These are phyloP conservation scores for Anoura caudifer DNA, from an alignment of 2,113 vertebrate species.

Conservation along the genomic window DNA sequence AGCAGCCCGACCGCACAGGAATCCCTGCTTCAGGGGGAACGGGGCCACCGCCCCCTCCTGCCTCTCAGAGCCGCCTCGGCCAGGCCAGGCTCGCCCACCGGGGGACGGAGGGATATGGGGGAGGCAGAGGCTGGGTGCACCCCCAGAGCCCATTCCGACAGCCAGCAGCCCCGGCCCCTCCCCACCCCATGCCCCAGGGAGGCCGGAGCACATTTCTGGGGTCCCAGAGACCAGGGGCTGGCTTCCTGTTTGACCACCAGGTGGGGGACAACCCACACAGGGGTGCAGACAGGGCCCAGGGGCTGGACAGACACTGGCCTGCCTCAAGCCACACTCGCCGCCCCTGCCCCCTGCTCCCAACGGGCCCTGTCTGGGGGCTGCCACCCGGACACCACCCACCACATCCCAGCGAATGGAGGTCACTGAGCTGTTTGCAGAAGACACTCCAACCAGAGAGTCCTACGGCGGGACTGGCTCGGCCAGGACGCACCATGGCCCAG, in stretches of 20 bases:
- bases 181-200: background rate
- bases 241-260: too few species aligned
- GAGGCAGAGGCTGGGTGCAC: too few species aligned
- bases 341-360: background rate
- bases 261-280: too few species aligned
- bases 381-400: background rate
- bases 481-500: too few species aligned
- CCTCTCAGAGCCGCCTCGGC: background rate
- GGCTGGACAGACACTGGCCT: too few species aligned
- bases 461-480: rapidly evolving
- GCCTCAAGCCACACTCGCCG: too few species aligned
- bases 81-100: too few species aligned
- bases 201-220: background rate
- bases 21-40: rapidly evolving
- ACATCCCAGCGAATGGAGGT: background rate
- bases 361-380: background rate
- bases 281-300: too few species aligned
- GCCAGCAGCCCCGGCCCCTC: too few species aligned
- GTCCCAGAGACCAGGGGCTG: background rate
- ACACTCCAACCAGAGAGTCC: background rate
- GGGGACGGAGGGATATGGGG: too few species aligned
- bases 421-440: background rate
- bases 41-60: background rate
- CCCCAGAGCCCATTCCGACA: too few species aligned
- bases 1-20: background rate